These are phyloP conservation scores for Eublepharis macularius DNA, from an alignment of 2,113 vertebrate species.

Conservation along the genomic window DNA sequence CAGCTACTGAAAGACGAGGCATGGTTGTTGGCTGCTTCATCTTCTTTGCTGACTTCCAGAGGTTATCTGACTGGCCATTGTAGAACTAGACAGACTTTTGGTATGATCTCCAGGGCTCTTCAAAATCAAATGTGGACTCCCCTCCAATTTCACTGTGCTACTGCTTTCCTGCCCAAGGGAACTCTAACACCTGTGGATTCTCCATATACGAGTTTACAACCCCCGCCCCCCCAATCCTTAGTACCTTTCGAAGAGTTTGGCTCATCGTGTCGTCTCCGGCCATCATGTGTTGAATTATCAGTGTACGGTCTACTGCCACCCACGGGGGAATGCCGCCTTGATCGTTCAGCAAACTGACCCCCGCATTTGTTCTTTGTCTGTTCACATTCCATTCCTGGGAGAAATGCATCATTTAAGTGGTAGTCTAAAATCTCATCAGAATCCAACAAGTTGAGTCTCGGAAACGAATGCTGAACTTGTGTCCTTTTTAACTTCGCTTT, in stretches of 20 bases:
- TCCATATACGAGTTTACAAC: conserved; percentile 46
- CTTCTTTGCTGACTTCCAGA: too few relatives aligned
- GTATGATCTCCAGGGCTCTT: too few relatives aligned
- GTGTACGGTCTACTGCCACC: conserved; percentile 75
- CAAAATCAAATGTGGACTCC: conserved; percentile 69
- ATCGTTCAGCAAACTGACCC: conserved; percentile 75
- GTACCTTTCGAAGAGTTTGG: conserved; percentile 77
- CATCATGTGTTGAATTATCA: conserved; percentile 76
- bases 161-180: conserved; percentile 68
- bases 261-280: conserved; percentile 78
- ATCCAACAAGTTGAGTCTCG: conserved; percentile 82
- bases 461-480: conserved; percentile 86
- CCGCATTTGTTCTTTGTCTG: conserved; percentile 78
- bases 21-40: too few relatives aligned
- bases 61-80: too few relatives aligned
- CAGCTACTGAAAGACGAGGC: too few relatives aligned
- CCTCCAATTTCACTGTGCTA: conserved; percentile 69
- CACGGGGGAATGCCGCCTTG: conserved; percentile 79
- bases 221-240: conserved; percentile 63
- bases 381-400: conserved; percentile 80
- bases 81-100: too few relatives aligned
- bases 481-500: conserved; percentile 95
- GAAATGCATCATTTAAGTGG: conserved; percentile 75
- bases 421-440: conserved; percentile 78
- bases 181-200: conserved; percentile 64